These are phyloP conservation scores for Drosophila ohnishii DNA, from an alignment of 1,140 invertebrate genomes.

Conservation along the genomic window DNA sequence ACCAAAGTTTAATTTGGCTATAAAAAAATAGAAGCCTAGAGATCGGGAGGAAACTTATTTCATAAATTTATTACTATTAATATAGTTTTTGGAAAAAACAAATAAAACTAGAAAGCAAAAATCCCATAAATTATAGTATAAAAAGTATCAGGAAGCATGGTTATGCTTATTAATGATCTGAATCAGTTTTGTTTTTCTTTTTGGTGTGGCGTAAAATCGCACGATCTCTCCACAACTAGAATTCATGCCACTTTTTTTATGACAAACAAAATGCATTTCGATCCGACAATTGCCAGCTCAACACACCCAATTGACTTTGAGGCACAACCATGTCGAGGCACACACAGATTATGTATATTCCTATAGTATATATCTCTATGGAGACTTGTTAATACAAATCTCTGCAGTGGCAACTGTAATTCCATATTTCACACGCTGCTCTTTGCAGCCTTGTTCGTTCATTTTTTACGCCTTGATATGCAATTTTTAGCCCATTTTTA, in stretches of 20 bases:
- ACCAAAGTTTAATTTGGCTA: slow-evolving; percentile 13
- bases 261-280: slow-evolving; percentile 38
- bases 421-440: slow-evolving; percentile 50
- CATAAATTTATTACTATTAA: neutral
- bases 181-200: slow-evolving; percentile 22
- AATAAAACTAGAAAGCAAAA: neutral
- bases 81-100: slow-evolving; percentile 1
- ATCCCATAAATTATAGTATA: neutral
- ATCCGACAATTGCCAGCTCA: slow-evolving; percentile 28
- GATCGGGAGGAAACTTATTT: neutral
- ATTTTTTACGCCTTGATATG: slow-evolving; percentile 41
- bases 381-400: slow-evolving; percentile 16
- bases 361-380: neutral
- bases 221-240: slow-evolving; percentile 25
- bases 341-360: slow-evolving; percentile 9
- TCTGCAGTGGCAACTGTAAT: slow-evolving; percentile 32
- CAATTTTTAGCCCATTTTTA: slow-evolving; percentile 25
- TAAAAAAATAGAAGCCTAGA: neutral
- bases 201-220: slow-evolving; percentile 4
- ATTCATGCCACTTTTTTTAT: slow-evolving; percentile 37
- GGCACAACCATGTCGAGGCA: slow-evolving; percentile 34
- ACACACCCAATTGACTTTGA: slow-evolving; percentile 65
- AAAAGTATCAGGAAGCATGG: slow-evolving; percentile 16
- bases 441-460: slow-evolving; percentile 55
- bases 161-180: slow-evolving; percentile 20